A percentile compares a stretch with the other conserved stretches of the same genome.
phyloP scores from a whole-genome alignment of 35 echinoderm and acorn worm species.

The Hemicentrotus pulcherrimus region DNA sequence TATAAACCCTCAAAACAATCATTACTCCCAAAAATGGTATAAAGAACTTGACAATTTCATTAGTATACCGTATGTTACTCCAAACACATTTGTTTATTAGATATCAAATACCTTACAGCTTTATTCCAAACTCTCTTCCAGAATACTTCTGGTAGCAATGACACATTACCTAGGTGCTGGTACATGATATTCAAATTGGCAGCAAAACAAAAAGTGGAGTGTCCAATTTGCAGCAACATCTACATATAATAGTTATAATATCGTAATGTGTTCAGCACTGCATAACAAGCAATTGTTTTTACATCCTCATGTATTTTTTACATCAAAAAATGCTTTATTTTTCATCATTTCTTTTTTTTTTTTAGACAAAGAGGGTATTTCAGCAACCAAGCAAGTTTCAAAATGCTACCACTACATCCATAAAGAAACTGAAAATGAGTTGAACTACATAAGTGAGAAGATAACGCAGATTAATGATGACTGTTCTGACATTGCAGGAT shows the following conservation, averaged over 20 bases:
- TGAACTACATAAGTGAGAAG: background rate
- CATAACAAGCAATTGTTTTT: background rate
- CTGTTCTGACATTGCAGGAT: background rate
- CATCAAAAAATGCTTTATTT: background rate
- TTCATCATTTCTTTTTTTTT: background rate
- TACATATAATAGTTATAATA: background rate
- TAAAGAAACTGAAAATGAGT: background rate
- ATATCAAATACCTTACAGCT: too few species aligned
- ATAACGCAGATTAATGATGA: background rate
- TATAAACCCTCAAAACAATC: too few species aligned
- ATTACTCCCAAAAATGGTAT: too few species aligned
- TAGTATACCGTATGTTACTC: too few species aligned
- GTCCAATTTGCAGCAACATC: background rate
- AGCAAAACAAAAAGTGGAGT: background rate
- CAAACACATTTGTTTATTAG: too few species aligned
- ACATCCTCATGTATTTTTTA: background rate
- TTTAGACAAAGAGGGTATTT: background rate
- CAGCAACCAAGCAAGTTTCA: background rate
- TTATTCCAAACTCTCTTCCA: too few species aligned
- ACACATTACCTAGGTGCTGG: background rate
- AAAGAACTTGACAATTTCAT: too few species aligned
- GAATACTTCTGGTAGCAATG: too few species aligned
- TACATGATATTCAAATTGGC: background rate
- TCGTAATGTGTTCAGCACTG: background rate
- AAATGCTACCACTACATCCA: background rate